Conservation (phyloP, 2,888 invertebrate genomes). For the Drosophila mettleri region DNA sequence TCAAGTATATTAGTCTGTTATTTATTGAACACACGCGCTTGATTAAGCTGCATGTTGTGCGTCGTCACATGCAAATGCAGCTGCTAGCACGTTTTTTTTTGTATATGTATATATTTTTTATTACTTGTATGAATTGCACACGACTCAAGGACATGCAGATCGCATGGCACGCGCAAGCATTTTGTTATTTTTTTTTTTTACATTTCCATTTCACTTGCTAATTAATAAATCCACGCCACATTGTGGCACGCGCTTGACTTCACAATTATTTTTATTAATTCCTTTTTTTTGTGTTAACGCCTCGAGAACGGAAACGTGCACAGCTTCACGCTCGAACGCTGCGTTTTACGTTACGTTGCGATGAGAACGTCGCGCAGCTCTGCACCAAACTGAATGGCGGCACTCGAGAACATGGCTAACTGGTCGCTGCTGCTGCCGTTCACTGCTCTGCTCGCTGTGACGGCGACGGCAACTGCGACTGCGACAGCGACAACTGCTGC, state of each 20-base stretch:
- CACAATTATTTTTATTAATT: slow-evolving; percentile 2
- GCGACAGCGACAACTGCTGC: slow-evolving; percentile 5
- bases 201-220: slow-evolving; percentile 12
- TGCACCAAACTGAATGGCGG: slow-evolving; percentile 71
- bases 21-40: slow-evolving; percentile 21
- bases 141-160: slow-evolving; percentile 47
- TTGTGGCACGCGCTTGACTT: background rate
- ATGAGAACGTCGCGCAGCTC: slow-evolving; percentile 66
- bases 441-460: slow-evolving; percentile 24
- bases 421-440: slow-evolving; percentile 45
- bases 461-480: slow-evolving; percentile 25
- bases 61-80: slow-evolving; percentile 42
- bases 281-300: slow-evolving; percentile 7
- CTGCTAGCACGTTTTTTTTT: slow-evolving; percentile 1
- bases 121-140: slow-evolving; percentile 41
- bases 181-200: background rate
- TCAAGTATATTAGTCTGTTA: background rate
- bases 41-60: slow-evolving; percentile 47
- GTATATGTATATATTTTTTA: slow-evolving; percentile 1
- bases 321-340: slow-evolving; percentile 31
- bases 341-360: slow-evolving; percentile 21
- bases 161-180: slow-evolving; percentile 6
- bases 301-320: slow-evolving; percentile 48
- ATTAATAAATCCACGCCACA: slow-evolving; percentile 46
- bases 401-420: slow-evolving; percentile 32